These are phyloP conservation scores for Diplazon laetatorius DNA, from an alignment of 2,888 invertebrate species.

Conservation along the genomic window DNA sequence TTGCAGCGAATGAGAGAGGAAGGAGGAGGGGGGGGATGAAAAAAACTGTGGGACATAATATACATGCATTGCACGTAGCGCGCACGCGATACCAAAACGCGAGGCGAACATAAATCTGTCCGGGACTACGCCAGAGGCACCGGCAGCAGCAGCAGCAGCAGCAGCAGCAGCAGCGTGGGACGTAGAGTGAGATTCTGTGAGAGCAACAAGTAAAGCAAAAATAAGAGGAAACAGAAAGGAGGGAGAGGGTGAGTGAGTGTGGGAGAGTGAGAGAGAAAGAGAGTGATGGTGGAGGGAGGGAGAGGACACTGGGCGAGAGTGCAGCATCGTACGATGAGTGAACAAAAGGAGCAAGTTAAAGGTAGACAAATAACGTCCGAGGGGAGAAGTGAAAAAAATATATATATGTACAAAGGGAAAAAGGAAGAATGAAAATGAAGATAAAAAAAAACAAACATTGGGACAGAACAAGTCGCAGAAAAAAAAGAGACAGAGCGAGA, in stretches of 20 bases:
- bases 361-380: conserved; percentile 52
- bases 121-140: no score
- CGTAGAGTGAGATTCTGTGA: not conserved
- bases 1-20: not conserved
- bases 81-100: conserved; percentile 54
- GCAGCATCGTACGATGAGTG: conserved; percentile 16
- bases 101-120: conserved; percentile 59
- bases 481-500: no score
- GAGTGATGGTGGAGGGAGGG: conserved; percentile 5
- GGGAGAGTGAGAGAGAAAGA: conserved; percentile 16
- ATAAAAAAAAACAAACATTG: no score
- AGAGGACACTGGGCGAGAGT: not conserved
- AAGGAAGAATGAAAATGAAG: no score
- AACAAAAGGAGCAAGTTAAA: conserved; percentile 35
- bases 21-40: conserved; percentile 5
- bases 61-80: conserved; percentile 37
- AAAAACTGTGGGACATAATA: conserved; percentile 28
- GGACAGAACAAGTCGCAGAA: no score
- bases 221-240: no score
- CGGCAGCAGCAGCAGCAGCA: conserved; percentile 35
- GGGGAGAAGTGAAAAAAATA: not conserved
- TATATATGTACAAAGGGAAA: no score
- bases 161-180: conserved; percentile 24
- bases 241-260: conserved; percentile 13
- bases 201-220: conserved; percentile 32